Evolutionary conservation across 2,797 vertebrate genomes (phyloP), one percentile per base, ranked within the genome.

Genomic region (Clarias laeviceps): DNA sequence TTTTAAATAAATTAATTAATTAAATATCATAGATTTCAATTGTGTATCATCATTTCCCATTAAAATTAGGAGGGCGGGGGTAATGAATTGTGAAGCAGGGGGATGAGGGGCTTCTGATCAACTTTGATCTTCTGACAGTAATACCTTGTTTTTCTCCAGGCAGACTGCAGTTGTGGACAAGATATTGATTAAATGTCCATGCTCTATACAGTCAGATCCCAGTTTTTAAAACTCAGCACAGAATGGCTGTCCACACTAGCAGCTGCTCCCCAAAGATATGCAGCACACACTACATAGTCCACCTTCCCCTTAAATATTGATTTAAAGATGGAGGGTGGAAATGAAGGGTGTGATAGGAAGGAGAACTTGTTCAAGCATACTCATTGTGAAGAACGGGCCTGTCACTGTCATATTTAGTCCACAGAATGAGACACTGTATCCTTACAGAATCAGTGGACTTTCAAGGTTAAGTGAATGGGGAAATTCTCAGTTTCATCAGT

Each of bases 301-400:
- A 82, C 77, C 89, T 87, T 83, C 54, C 76, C 40, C 88, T 93
- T 91, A 92, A 92, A 93, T 93, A 94, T 93, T 92, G 93, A 93
- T 94, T 92, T 90, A 77, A 79, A 84, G 85, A 87, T 27, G 64
- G 64, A 72, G 64, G 73, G 74, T 78, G 89, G 84, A 88, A 82
- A 79, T 7, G 56, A 68, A 45, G 65, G n/a, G 56, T 57, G 82
- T 84, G 68, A 79, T 40, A 56, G 77, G 65, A 56, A 69, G 65
- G n/a, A 65, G 72, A 89, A 82, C 87, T 78, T 83, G 61, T 57
- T 70, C 56, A 27, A 32, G 74, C 27, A 50, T 72, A 72, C 84
- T 86, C 34, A 64, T 62, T 82, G 77, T 76, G 62, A 80, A 84
- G 76, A 68, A 80, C 82, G 56, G 79, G 72, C 74, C 65, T 78